These are phyloP conservation scores for Tachystola acroxantha DNA, from an alignment of 2,888 invertebrate species.

Conservation along the genomic window DNA sequence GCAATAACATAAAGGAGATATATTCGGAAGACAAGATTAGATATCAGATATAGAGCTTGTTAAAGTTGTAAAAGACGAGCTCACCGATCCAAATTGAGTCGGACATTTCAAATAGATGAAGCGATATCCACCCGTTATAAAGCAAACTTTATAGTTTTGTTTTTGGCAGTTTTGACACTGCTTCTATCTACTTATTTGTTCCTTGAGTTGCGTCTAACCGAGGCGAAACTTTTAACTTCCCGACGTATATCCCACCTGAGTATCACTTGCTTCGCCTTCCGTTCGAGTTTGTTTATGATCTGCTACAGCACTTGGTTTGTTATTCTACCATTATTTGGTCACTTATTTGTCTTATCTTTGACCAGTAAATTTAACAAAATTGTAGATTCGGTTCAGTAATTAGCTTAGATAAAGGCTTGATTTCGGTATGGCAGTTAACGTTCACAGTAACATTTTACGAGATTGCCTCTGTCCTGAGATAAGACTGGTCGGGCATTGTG, in stretches of 20 bases:
- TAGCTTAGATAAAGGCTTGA: constrained; percentile 15
- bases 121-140: constrained; percentile 68
- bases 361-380: background rate
- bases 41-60: constrained; percentile 15
- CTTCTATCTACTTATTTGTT: constrained; percentile 75
- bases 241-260: constrained; percentile 60
- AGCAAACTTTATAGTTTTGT: constrained; percentile 79
- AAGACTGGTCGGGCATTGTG: constrained; percentile 41
- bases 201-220: constrained; percentile 64
- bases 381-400: too few species aligned
- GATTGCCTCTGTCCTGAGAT: constrained; percentile 36
- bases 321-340: constrained; percentile 19
- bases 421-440: constrained; percentile 18
- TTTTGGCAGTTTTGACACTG: constrained; percentile 77
- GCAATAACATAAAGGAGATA: constrained; percentile 9
- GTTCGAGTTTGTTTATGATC: constrained; percentile 50
- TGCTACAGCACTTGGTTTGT: constrained; percentile 28
- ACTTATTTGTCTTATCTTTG: constrained; percentile 12
- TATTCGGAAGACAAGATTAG: constrained; percentile 20
- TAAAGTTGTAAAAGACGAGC: constrained; percentile 47
- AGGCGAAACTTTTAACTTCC: constrained; percentile 67
- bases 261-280: constrained; percentile 51
- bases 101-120: constrained; percentile 74
- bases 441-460: constrained; percentile 42
- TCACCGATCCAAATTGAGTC: constrained; percentile 63